Conservation (phyloP, 1,140 invertebrate species). For the Drosophila grimshawi region DNA sequence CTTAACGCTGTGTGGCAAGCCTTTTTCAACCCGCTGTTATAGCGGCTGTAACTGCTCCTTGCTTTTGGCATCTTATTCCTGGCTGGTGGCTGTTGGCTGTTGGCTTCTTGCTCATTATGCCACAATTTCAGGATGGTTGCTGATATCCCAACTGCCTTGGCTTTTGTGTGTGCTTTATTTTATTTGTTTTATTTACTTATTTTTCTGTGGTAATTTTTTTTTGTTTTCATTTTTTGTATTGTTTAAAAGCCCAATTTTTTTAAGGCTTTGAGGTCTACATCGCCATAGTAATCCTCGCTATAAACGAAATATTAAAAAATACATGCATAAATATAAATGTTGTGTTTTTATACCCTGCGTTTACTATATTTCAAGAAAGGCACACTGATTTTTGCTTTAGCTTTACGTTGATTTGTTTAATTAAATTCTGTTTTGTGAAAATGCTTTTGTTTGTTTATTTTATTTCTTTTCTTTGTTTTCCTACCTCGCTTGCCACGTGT, state of each 20-base stretch:
- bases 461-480: no score
- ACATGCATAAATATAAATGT: not conserved
- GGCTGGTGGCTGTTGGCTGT: slow-evolving; percentile 18
- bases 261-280: slow-evolving; percentile 91
- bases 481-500: not conserved
- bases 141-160: slow-evolving; percentile 26
- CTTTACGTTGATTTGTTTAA: slow-evolving; percentile 73
- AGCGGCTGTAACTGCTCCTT: slow-evolving; percentile 51
- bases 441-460: slow-evolving; percentile 5
- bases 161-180: slow-evolving; percentile 29
- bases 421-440: slow-evolving; percentile 55
- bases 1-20: slow-evolving; percentile 70
- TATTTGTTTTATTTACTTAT: slow-evolving; percentile 24
- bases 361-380: slow-evolving; percentile 48
- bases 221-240: slow-evolving; percentile 24
- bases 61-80: slow-evolving; percentile 16
- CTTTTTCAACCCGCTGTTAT: slow-evolving; percentile 67
- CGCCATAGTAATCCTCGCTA: slow-evolving; percentile 94
- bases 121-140: slow-evolving; percentile 17
- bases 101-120: slow-evolving; percentile 19
- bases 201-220: slow-evolving; percentile 30
- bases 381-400: slow-evolving; percentile 41
- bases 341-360: slow-evolving; percentile 20
- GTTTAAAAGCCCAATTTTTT: slow-evolving; percentile 90
- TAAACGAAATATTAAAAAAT: slow-evolving; percentile 78